Percentiles rank a stretch among this genome's conserved stretches.
These are phyloP conservation scores for Macropodus opercularis DNA, from an alignment of 2,797 vertebrate species.

Conservation along the genomic window DNA sequence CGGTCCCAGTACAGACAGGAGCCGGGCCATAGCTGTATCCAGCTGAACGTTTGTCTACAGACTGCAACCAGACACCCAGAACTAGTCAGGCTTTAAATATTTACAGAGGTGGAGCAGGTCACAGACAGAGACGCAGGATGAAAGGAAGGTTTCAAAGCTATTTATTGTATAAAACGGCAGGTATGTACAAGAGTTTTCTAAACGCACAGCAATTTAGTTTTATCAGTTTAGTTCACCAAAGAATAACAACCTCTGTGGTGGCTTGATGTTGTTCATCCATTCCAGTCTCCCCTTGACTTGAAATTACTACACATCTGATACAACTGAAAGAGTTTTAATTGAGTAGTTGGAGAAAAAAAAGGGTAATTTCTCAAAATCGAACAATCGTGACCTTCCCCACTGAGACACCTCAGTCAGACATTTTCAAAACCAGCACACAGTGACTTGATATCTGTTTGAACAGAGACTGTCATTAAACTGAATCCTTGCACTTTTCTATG, in stretches of 20 bases:
- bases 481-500: not conserved
- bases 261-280: no score
- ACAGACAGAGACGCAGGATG: not conserved
- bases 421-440: no score
- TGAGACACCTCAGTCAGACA: no score
- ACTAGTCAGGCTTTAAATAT: conserved; percentile 59
- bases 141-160: not conserved
- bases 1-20: not conserved
- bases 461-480: not conserved
- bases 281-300: no score
- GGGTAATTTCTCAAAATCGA: no score
- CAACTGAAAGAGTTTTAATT: no score
- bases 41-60: not conserved
- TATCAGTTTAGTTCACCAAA: no score
- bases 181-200: not conserved
- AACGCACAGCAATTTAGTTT: no score
- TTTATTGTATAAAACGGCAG: not conserved
- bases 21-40: conserved; percentile 44
- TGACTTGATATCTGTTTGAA: not conserved
- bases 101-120: conserved; percentile 46
- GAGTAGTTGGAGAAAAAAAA: no score
- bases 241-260: no score
- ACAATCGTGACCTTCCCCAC: no score
- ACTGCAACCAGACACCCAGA: conserved; percentile 54
- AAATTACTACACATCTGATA: no score